phyloP scores from a whole-genome alignment of 2,797 vertebrate species.

The Delichon dasypus region DNA sequence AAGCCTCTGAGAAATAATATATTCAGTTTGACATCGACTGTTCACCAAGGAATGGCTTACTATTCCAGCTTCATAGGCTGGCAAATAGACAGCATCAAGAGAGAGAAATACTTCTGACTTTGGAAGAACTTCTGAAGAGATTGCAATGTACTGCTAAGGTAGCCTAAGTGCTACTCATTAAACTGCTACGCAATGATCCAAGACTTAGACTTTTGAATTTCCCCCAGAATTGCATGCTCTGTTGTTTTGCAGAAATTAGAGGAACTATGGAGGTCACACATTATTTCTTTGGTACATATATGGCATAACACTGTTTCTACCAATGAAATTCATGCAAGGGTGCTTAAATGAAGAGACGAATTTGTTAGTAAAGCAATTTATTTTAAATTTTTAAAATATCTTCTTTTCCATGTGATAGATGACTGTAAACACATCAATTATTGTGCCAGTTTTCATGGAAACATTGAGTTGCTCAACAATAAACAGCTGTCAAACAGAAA shows the following conservation, averaged over 20 bases:
- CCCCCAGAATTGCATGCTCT: background rate
- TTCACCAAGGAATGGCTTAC: background rate
- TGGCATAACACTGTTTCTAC: background rate
- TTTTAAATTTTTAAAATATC: background rate
- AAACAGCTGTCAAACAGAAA: background rate
- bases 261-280: background rate
- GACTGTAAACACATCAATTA: background rate
- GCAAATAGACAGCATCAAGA: background rate
- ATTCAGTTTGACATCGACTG: background rate
- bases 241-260: background rate
- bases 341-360: background rate
- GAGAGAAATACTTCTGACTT: background rate
- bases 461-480: background rate
- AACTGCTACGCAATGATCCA: background rate
- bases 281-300: background rate
- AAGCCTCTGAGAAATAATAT: background rate
- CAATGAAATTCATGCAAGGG: background rate
- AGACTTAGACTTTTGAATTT: background rate
- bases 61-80: background rate
- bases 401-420: background rate
- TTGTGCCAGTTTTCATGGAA: background rate
- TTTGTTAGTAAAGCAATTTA: background rate
- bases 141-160: background rate
- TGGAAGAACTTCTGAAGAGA: background rate
- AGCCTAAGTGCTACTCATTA: background rate